Evolutionary conservation across 2,888 invertebrate species (phyloP), one percentile per base, ranked within the genome.

Genomic region (Mesorhabditis sp.): DNA sequence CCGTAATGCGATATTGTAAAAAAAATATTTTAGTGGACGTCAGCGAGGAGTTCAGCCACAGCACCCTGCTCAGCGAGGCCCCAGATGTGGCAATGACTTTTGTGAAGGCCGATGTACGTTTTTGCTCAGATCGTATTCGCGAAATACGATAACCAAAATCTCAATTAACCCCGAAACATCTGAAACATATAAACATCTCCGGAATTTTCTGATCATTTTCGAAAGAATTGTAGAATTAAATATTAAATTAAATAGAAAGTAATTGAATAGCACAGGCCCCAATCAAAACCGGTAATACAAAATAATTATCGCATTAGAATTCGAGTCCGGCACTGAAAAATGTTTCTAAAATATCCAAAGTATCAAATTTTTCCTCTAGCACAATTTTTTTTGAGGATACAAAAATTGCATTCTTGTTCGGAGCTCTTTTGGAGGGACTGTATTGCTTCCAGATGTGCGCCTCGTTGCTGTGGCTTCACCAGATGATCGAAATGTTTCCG

Each of bases 401-500:
- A 28, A 28, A 28, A 28, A 28, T 28, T 28, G 28, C 28, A 28
- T 28, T 28, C 28, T 28, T 28, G 28, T 28, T 28, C 28, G 28
- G 28, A 28, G 28, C 28, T 28, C 1, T 28, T 28, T 28, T 28
- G 28, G 28, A 28, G 28, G 28, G 28, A 50, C 58, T 50, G 58
- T 13, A 13, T 10, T 50, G 7, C n/a, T 50, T 50, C 58, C 10
- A 50, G 58, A n/a, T 50, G 58, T 50, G 58, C 58, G 68, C 71
- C 61, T 63, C 68, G 5, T 15, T 71, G 61, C 43, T 71, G 5
- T 71, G 67, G 43, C 62, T 71, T 13, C 71, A 71, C 66, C 67
- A 68, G 15, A 61, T 65, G 6, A 13, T 68, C 50, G 71, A 71
- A 41, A 13, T 71, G 4, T 43, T 71, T 4, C 71, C 71, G 5